Evolutionary conservation across 2,113 vertebrate species (phyloP), one percentile per base, ranked within the genome.

Genomic region (Eulemur macaco): DNA sequence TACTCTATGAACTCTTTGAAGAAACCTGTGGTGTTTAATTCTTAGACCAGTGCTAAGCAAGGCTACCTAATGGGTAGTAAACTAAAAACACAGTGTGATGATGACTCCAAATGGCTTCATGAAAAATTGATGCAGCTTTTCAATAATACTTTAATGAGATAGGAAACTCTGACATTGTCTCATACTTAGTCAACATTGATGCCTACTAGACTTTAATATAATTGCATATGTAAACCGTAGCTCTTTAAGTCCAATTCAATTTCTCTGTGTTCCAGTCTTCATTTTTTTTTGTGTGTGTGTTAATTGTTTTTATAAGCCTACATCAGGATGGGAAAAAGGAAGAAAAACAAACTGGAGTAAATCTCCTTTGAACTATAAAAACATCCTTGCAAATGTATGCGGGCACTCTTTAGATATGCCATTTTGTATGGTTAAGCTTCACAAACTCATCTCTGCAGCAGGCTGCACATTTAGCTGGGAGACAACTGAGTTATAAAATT

Each of bases 401-500:
- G 6, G 80, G 29, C 39, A 54, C 21, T 23, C 71, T 97, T 98
- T 8, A 95, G 71, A 73, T 11, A 91, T 15, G 88, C 17, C 5
- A 63, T 66, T 95, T 87, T 96, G 34, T 94, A 85, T 73, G 64
- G 83, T 56, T 92, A 86, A 96, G 91, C 52, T 93, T 95, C 96
- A 81, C 27, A 66, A 90, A 82, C 56, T 81, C 86, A 12, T 77
- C 78, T 96, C 80, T 81, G 64, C 91, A 93, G 91, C 88, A 77
- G 52, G 89, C 25, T 96, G 60, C 91, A 82, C 86, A 92, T 96
- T 96, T 97, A 94, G 47, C 78, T 95, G 71, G 27, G 52, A 91
- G 74, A 95, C 89, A 97, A 95, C 91, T 94, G 96, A 96, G 86
- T 95, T 95, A 96, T 91, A 93, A 95, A 96, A 96, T 97, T 97